Conservation (phyloP, 2,888 invertebrate species). For the Ormyrus nitidulus region DNA sequence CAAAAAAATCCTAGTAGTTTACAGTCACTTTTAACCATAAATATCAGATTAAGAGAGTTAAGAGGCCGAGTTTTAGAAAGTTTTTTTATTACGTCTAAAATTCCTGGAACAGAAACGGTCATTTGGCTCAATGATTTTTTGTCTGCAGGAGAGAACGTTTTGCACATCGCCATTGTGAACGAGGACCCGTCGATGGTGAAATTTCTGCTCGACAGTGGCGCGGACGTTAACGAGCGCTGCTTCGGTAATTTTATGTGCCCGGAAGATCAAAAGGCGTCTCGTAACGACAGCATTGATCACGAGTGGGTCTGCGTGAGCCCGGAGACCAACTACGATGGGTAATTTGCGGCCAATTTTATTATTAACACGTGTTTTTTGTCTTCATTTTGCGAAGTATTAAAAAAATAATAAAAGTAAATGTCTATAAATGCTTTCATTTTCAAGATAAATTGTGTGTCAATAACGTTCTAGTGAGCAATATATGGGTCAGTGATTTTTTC, state of each 20-base stretch:
- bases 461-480: background rate
- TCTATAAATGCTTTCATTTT: background rate
- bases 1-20: too few relatives aligned
- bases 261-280: constrained; percentile 95
- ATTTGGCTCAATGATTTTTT: too few relatives aligned
- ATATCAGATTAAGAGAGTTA: too few relatives aligned
- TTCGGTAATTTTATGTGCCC: constrained; percentile 98
- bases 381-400: too few relatives aligned
- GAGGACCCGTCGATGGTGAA: constrained; percentile 99
- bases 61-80: too few relatives aligned
- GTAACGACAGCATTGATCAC: constrained; percentile 91
- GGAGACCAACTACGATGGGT: constrained; percentile 92
- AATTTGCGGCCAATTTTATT: constrained; percentile 44
- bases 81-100: too few relatives aligned
- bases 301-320: constrained; percentile 91
- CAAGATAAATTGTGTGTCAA: too few relatives aligned
- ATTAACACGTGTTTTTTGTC: too few relatives aligned
- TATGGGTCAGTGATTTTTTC: background rate
- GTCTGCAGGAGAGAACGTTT: constrained; percentile 88
- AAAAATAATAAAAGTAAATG: too few relatives aligned
- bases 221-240: constrained; percentile 94
- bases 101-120: too few relatives aligned
- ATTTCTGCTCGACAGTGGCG: constrained; percentile 92
- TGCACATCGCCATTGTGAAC: constrained; percentile 98
- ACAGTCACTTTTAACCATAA: too few relatives aligned